Percentiles rank a stretch among this genome's conserved stretches.
phyloP scores from a whole-genome alignment of 2,113 vertebrate species.

The Chloropsis hardwickii region DNA sequence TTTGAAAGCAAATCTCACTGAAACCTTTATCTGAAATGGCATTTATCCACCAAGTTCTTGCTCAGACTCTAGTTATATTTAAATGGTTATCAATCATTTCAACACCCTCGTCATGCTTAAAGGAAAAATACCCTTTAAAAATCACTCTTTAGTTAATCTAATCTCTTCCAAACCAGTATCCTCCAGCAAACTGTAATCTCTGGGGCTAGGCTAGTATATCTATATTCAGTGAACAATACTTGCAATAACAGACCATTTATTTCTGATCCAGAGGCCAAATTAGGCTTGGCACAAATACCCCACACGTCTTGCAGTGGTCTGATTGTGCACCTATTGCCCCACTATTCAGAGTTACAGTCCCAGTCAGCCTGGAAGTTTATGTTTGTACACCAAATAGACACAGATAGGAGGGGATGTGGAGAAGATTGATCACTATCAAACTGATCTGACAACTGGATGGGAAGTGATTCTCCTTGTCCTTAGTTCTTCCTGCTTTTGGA shows the following conservation, averaged over 20 bases:
- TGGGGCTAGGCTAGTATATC: background rate
- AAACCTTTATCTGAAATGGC: background rate
- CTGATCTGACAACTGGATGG: background rate
- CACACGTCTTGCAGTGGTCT: background rate
- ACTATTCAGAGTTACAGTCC: background rate
- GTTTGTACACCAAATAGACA: background rate
- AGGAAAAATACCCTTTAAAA: background rate
- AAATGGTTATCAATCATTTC: background rate
- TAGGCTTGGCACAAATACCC: background rate
- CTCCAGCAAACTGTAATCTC: background rate
- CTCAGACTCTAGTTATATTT: background rate
- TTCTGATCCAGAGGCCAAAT: background rate
- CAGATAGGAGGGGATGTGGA: background rate
- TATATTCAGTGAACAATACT: background rate
- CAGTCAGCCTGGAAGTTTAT: background rate
- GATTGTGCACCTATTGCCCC: background rate
- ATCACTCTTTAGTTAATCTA: background rate
- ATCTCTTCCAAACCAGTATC: background rate
- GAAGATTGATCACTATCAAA: background rate
- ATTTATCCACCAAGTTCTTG: background rate
- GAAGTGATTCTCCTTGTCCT: background rate
- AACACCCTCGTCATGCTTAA: background rate
- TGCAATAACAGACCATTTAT: background rate
- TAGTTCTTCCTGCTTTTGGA: background rate
- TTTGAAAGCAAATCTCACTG: background rate